Conservation (phyloP, 2,888 invertebrate genomes). For the Litoditis marina region DNA sequence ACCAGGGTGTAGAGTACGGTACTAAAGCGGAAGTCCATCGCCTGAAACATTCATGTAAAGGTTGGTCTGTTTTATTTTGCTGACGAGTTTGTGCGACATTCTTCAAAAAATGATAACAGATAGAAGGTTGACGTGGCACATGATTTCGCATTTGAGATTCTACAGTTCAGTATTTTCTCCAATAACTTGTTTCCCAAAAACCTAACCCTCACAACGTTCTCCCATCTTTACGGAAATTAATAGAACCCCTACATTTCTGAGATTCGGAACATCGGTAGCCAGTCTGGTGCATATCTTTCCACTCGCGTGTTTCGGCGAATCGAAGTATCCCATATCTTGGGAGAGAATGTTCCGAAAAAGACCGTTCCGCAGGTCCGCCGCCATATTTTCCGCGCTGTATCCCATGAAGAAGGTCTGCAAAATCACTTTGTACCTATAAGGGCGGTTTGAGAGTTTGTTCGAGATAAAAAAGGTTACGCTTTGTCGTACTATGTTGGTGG, state of each 20-base stretch:
- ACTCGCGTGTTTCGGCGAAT: slow-evolving; percentile 62
- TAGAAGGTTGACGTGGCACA: too few species aligned
- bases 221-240: not conserved
- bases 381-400: slow-evolving; percentile 61
- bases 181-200: too few species aligned
- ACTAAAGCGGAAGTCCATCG: slow-evolving; percentile 64
- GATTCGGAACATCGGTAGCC: slow-evolving; percentile 64
- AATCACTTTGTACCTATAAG: too few species aligned
- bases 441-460: not conserved
- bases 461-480: not conserved
- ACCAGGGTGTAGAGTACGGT: slow-evolving; percentile 62
- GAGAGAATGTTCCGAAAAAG: slow-evolving; percentile 64
- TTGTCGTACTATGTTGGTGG: not conserved
- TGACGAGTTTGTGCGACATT: not conserved
- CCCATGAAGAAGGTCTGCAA: slow-evolving; percentile 59
- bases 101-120: not conserved
- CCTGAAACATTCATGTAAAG: slow-evolving; percentile 48
- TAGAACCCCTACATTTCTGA: slow-evolving; percentile 61
- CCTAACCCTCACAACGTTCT: not conserved
- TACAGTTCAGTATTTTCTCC: too few species aligned
- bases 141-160: too few species aligned
- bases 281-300: slow-evolving; percentile 64
- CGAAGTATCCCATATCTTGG: slow-evolving; percentile 65
- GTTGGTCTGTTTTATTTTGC: not conserved
- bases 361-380: slow-evolving; percentile 61